A percentile compares a stretch with the other conserved stretches of the same genome.
Evolutionary conservation across 2,888 invertebrate species (phyloP).

Genomic region (Pterostichus niger): DNA sequence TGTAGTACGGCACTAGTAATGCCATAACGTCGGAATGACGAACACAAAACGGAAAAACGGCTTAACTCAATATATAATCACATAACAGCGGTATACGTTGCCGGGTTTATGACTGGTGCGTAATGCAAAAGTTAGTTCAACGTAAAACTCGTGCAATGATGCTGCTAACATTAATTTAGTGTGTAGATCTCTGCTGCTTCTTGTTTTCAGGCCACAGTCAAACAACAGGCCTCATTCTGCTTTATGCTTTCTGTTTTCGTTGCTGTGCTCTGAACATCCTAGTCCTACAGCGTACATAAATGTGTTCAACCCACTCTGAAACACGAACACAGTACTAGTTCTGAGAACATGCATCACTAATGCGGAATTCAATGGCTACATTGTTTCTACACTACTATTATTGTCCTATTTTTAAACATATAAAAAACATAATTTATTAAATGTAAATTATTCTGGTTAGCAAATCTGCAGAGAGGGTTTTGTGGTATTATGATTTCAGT

Average conservation of each 20-base stretch:
- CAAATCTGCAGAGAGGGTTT: background rate
- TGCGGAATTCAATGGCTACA: constrained; percentile 48
- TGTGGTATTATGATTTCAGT: constrained; percentile 59
- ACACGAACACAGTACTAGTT: no score
- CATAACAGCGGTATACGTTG: constrained; percentile 37
- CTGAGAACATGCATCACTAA: constrained; percentile 54
- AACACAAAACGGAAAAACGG: constrained; percentile 24
- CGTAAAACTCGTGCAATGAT: constrained; percentile 66
- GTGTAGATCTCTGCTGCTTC: constrained; percentile 48
- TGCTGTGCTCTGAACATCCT: background rate
- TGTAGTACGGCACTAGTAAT: background rate
- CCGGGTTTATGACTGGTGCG: constrained; percentile 63
- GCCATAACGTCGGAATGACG: constrained; percentile 5
- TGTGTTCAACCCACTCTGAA: background rate
- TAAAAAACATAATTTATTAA: constrained; percentile 18
- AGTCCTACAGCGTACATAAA: background rate
- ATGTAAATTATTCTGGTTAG: constrained; percentile 15
- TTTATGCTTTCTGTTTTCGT: background rate
- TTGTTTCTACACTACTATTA: constrained; percentile 42
- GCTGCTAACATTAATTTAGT: constrained; percentile 65
- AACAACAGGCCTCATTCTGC: constrained; percentile 37
- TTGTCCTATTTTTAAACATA: constrained; percentile 29
- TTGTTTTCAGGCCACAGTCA: constrained; percentile 40
- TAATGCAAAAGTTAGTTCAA: constrained; percentile 66
- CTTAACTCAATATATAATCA: constrained; percentile 38